phyloP scores from a whole-genome alignment of 2,113 vertebrate genomes.

The Raja brachyura region DNA sequence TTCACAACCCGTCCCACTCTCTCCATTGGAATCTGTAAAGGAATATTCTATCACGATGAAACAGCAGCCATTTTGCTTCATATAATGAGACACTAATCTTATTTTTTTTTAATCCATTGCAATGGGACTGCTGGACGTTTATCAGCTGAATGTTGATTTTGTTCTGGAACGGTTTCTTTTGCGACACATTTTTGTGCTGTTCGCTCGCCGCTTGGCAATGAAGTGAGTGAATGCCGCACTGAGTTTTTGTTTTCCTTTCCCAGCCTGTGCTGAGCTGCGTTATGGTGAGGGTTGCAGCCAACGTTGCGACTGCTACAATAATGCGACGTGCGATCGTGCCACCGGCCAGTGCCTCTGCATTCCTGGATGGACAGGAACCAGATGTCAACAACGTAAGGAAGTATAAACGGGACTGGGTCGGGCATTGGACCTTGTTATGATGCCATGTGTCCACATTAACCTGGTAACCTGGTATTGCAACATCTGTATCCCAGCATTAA shows the following conservation, averaged over 20 bases:
- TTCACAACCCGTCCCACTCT: background rate
- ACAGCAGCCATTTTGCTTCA: background rate
- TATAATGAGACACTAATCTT: background rate
- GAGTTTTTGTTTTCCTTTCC: slow-evolving; percentile 30
- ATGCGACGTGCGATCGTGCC: slow-evolving; percentile 51
- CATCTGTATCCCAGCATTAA: background rate
- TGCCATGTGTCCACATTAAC: background rate
- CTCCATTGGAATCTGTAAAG: background rate
- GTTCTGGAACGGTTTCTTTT: background rate
- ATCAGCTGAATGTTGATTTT: no score
- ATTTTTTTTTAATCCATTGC: background rate
- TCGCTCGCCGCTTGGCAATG: background rate
- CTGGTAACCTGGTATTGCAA: background rate
- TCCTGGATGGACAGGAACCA: slow-evolving; percentile 41
- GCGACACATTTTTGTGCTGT: background rate
- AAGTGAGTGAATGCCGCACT: background rate
- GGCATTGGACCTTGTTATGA: background rate
- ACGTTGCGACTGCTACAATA: slow-evolving; percentile 52
- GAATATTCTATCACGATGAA: background rate
- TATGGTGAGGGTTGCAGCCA: slow-evolving; percentile 50
- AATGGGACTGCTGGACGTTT: background rate
- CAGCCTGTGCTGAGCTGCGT: slow-evolving; percentile 51
- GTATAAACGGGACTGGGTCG: background rate
- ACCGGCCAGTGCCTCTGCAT: slow-evolving; percentile 42
- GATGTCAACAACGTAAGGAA: slow-evolving; percentile 56